These are phyloP conservation scores for Eumerus sabulonum DNA, from an alignment of 2,888 invertebrate species.

Conservation along the genomic window DNA sequence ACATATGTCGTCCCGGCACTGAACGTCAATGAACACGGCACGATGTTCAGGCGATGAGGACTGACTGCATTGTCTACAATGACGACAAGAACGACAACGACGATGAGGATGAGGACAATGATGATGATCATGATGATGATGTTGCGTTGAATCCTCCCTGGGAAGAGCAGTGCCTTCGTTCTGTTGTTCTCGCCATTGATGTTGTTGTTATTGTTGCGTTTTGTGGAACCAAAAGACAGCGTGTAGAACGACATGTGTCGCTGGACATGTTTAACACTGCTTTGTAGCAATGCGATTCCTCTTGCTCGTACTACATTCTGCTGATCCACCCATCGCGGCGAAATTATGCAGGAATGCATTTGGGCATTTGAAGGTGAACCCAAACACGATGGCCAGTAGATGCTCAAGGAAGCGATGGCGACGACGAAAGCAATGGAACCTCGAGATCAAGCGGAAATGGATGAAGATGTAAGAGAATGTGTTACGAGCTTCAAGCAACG, in stretches of 20 bases:
- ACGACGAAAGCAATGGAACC: constrained; percentile 9
- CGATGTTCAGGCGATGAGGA: constrained; percentile 51
- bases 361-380: constrained; percentile 25
- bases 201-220: constrained; percentile 21
- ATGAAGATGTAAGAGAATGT: constrained; percentile 10
- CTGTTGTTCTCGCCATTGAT: constrained; percentile 1
- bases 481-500: constrained; percentile 10
- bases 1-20: constrained; percentile 50
- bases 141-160: constrained; percentile 60
- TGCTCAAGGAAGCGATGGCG: too few species aligned
- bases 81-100: constrained; percentile 25
- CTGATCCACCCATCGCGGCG: not conserved
- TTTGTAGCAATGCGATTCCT: constrained; percentile 47
- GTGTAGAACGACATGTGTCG: constrained; percentile 66
- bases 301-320: not conserved
- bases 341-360: constrained; percentile 60
- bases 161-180: constrained; percentile 50
- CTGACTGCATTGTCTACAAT: not conserved
- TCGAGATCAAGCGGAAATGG: constrained; percentile 44
- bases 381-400: constrained; percentile 11
- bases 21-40: constrained; percentile 59
- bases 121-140: too few species aligned
- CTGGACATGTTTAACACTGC: constrained; percentile 66
- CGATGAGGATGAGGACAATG: constrained; percentile 37
- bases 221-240: constrained; percentile 3